Percentiles rank a stretch among this genome's conserved stretches.
Evolutionary conservation across 1,140 invertebrate genomes (phyloP).

Genomic region (Pinna nobilis): DNA sequence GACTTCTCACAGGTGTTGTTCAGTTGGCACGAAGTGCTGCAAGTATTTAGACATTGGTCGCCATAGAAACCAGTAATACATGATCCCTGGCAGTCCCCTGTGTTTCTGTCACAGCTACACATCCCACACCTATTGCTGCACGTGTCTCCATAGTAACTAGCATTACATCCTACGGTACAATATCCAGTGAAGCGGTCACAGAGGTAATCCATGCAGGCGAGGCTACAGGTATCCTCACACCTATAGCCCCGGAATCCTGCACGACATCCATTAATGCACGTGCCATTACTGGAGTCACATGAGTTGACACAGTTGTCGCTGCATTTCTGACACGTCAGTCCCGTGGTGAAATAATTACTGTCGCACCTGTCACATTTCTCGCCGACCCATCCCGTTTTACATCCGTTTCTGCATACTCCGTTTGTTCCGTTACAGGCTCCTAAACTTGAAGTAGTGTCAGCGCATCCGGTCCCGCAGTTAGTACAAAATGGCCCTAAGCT

Average conservation of each 20-base stretch:
- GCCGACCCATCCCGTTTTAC: slow-evolving; percentile 28
- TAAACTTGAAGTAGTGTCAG: neutral
- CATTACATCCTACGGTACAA: slow-evolving; percentile 17
- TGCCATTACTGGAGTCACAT: slow-evolving; percentile 37
- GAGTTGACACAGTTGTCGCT: slow-evolving; percentile 28
- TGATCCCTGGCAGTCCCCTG: slow-evolving; percentile 16
- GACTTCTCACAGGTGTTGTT: slow-evolving; percentile 32
- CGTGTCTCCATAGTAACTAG: slow-evolving; percentile 16
- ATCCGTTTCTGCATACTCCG: slow-evolving; percentile 10
- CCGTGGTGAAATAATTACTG: slow-evolving; percentile 15
- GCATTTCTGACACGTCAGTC: slow-evolving; percentile 13
- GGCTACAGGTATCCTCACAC: slow-evolving; percentile 24
- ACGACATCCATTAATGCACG: slow-evolving; percentile 41
- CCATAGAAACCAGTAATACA: slow-evolving; percentile 43
- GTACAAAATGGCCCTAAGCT: neutral
- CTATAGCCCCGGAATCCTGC: slow-evolving; percentile 32
- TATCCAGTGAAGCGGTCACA: slow-evolving; percentile 25
- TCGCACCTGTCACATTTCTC: slow-evolving; percentile 13
- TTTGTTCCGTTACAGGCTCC: neutral
- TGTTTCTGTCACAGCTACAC: slow-evolving; percentile 11
- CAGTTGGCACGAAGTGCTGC: slow-evolving; percentile 23
- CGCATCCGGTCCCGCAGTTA: slow-evolving; percentile 6
- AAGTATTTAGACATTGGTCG: slow-evolving; percentile 23
- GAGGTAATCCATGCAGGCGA: neutral
- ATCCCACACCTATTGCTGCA: slow-evolving; percentile 18